These are phyloP conservation scores for Mythimna loreyi DNA, from an alignment of 2,888 invertebrate genomes.

Conservation along the genomic window DNA sequence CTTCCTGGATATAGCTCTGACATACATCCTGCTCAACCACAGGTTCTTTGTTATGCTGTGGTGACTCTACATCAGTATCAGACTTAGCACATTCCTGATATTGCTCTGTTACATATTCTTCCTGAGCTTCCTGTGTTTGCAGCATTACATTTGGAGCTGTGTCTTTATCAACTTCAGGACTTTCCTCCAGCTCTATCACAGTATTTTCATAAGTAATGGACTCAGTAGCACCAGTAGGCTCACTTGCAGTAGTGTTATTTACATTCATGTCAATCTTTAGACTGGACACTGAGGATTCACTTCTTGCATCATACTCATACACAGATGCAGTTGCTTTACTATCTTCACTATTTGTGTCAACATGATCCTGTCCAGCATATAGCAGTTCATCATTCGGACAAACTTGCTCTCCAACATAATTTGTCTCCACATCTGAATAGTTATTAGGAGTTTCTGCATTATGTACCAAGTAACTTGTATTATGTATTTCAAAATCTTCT, in stretches of 20 bases:
- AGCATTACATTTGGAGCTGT: conserved; percentile 56
- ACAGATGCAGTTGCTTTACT: conserved; percentile 82
- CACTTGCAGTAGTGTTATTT: conserved; percentile 70
- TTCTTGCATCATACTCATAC: conserved; percentile 86
- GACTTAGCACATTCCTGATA: conserved; percentile 64
- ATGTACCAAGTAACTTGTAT: conserved; percentile 69
- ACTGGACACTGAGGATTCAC: conserved; percentile 82
- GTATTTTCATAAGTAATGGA: conserved; percentile 60
- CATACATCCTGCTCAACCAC: conserved; percentile 66
- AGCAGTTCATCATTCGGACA: conserved; percentile 77
- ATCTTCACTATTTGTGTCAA: conserved; percentile 84
- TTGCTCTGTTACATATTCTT: conserved; percentile 75
- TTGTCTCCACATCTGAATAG: conserved; percentile 79
- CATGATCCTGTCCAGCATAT: conserved; percentile 79
- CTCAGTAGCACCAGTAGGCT: conserved; percentile 67
- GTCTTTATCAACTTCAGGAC: conserved; percentile 62
- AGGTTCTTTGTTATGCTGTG: conserved; percentile 42
- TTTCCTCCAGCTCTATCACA: conserved; percentile 61
- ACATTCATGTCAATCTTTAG: conserved; percentile 83
- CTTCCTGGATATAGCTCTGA: conserved; percentile 73
- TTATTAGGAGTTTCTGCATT: conserved; percentile 68
- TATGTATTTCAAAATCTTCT: conserved; percentile 76
- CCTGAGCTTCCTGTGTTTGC: conserved; percentile 63
- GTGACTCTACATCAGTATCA: conserved; percentile 53
- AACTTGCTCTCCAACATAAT: conserved; percentile 77